Evolutionary conservation across 2,888 invertebrate species (phyloP).

Genomic region (Cotesia congregata): DNA sequence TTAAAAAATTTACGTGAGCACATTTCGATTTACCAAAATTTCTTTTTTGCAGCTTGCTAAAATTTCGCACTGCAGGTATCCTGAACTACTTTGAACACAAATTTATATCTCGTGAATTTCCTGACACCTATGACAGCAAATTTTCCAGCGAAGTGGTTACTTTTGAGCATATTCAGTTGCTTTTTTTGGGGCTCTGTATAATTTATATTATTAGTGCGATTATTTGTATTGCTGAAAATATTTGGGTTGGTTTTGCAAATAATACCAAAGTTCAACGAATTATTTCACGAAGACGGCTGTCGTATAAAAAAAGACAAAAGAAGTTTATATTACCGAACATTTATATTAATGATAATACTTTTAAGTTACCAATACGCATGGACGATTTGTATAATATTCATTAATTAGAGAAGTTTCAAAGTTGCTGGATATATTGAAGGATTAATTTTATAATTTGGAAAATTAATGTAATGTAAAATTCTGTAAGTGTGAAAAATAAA

Average conservation of each 20-base stretch:
- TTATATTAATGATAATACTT: background rate
- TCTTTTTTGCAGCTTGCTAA: constrained; percentile 62
- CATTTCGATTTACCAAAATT: background rate
- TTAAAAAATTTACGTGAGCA: too few species aligned
- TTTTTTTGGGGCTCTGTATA: constrained; percentile 44
- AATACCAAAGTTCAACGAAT: background rate
- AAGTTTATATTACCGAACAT: background rate
- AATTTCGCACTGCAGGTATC: constrained; percentile 66
- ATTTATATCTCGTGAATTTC: constrained; percentile 59
- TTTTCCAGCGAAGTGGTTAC: constrained; percentile 54
- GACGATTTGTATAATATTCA: background rate
- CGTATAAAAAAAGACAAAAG: background rate
- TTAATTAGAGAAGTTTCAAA: background rate
- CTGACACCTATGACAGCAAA: constrained; percentile 34
- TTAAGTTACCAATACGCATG: background rate
- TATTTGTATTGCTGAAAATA: constrained; percentile 57
- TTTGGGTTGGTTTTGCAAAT: constrained; percentile 45
- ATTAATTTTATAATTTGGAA: too few species aligned
- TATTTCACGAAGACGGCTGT: background rate
- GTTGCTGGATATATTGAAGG: too few species aligned
- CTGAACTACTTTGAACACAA: constrained; percentile 66
- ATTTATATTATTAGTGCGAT: constrained; percentile 50
- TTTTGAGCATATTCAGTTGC: constrained; percentile 53
- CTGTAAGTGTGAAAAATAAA: too few species aligned
- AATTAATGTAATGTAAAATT: too few species aligned